Evolutionary conservation across 2,888 invertebrate genomes (phyloP), one percentile per base, ranked within the genome.

Genomic region (Thecocarcelia acutangulata): DNA sequence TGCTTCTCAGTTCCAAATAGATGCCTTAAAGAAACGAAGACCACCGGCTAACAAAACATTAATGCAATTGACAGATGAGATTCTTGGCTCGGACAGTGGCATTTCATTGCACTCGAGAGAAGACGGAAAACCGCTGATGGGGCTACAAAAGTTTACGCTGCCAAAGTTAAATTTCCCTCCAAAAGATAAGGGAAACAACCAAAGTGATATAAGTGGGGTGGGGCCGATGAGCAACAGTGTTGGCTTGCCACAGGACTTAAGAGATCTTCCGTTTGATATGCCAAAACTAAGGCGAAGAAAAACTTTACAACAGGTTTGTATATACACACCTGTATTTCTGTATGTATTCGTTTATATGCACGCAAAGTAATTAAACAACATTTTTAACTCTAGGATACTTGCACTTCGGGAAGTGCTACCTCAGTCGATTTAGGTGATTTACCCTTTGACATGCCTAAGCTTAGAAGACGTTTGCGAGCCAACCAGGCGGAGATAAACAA

Each of bases 381-480:
- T 68, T 5, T 19, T 1, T 48, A 1, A 28, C 0, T 70, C 73
- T 44, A 91, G 90, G 90, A 90, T 28, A 88, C 89, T 11, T 95
- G 95, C 69, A 95, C 95, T 84, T 94, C 94, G 6, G 93, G 94
- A 46, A 94, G 94, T 87, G 93, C 94, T 50, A 94, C 94, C 9
- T 94, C 94, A 13, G 95, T 96, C 52, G 96, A 97, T 88, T 91
- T 96, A 66, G 93, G 95, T 83, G 94, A 97, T 89, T 92, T 97
- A 88, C 97, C 97, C 74, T 97, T 97, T 89, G 97, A 97, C 89
- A 97, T 97, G 97, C 97, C 97, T 37, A 97, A 97, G 91, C 91
- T 97, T 76, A 92, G 96, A 83, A 92, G 96, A 68, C 93, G 96
- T 84, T 91, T 96, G 86, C 93, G 96, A 84, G 94, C 94, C 83